Base-by-base conservation (phyloP, 2,888 invertebrate genomes). In the Lottia scabra region DNA sequence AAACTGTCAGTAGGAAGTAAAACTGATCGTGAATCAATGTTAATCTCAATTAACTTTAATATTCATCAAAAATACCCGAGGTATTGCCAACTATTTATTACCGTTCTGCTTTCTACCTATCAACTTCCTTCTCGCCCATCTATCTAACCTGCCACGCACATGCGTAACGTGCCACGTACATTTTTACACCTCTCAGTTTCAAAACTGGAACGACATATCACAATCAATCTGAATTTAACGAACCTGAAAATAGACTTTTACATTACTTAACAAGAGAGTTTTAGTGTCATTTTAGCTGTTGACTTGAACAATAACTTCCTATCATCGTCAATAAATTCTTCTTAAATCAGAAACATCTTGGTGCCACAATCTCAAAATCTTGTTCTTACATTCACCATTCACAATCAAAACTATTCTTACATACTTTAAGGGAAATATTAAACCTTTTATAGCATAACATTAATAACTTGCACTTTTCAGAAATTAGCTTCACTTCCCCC, bases 41-140 rank as follows among this genome's bases (percentile, higher is more conserved):
- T 23, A 15, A 23, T 56, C 19, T 23, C 56, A 19, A 56, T 56
- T 56, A 56, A 23, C 23, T 19, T 56, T 56, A 56, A 56, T 56
- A 56, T 56, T 19, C 56, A 23, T 56, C 56, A 56, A 23, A 23
- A 19, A 23, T 19, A 23, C 19, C 38, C 38, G 12, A 19, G 15
- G 56, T 56, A 56, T 56, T 56, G 56, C 56, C 56, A 56, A 56
- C 19, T 56, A 56, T 56, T 56, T 56, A 56, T 13, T 56, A 56
- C 56, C 56, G 56, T 56, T 56, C 19, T 56, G 56, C 19, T 56
- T 19, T 19, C 56, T 56, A 23, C 19, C 19, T 23, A 56, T 56
- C 23, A 19, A 15, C 19, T 19, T 56, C 56, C 56, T 56, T 56
- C 56, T 38, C 38, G 23, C 23, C 23, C 56, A 23, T 56, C 56